Conservation (phyloP, 2,888 invertebrate genomes). For the Amblyjoppa fuscipennis region DNA sequence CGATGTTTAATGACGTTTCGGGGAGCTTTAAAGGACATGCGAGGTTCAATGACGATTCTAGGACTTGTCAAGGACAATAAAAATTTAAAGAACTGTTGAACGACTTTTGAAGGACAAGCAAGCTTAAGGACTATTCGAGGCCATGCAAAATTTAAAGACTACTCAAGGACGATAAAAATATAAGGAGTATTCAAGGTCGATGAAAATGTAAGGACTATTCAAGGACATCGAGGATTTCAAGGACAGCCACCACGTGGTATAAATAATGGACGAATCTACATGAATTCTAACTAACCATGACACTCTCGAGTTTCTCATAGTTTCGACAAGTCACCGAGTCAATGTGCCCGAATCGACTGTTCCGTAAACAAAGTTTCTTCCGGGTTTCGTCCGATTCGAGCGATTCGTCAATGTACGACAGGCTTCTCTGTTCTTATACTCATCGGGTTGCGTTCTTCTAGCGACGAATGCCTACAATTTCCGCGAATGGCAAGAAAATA, state of each 20-base stretch:
- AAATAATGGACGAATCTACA: neutral
- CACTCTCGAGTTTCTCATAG: constrained; percentile 53
- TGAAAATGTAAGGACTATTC: too few species aligned
- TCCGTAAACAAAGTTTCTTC: neutral
- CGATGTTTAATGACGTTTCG: neutral
- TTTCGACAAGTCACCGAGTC: constrained; percentile 11
- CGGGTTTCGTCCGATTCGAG: neutral
- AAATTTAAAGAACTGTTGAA: neutral
- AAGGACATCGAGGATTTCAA: neutral
- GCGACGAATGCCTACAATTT: neutral
- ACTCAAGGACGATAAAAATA: too few species aligned
- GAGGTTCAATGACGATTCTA: neutral
- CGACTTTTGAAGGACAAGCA: too few species aligned
- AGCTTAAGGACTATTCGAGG: too few species aligned
- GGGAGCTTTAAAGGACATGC: neutral
- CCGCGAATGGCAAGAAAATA: neutral
- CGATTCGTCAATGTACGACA: neutral
- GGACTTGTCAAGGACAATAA: neutral
- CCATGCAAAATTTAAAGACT: too few species aligned
- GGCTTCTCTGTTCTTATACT: neutral
- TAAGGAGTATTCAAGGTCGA: too few species aligned
- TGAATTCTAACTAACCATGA: constrained; percentile 60
- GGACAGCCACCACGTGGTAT: neutral
- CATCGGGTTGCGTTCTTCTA: neutral
- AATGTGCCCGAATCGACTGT: neutral